Evolutionary conservation across 2,797 vertebrate genomes (phyloP).

Genomic region (Eospalax fontanierii): DNA sequence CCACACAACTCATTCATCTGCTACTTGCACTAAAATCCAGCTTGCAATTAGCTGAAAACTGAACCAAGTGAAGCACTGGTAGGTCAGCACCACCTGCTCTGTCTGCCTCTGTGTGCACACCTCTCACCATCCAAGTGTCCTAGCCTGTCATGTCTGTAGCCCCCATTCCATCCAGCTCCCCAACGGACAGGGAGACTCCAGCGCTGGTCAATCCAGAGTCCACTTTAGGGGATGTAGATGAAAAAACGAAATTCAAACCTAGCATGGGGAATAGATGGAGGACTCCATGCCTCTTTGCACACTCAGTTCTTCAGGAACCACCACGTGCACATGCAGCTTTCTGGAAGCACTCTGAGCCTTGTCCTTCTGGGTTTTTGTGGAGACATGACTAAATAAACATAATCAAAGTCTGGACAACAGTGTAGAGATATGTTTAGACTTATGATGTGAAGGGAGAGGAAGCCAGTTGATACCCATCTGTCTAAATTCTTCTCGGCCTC

Average conservation of each 20-base stretch:
- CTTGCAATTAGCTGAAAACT: not conserved
- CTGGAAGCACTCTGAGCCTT: no score
- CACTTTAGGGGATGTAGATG: not conserved
- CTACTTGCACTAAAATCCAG: not conserved
- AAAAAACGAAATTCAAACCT: not conserved
- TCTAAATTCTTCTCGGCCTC: no score
- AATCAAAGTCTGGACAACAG: no score
- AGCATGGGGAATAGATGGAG: no score
- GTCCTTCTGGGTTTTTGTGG: no score
- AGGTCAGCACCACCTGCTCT: accelerated
- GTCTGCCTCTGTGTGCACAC: accelerated
- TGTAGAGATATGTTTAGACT: no score
- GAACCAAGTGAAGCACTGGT: not conserved
- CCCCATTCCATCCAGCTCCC: not conserved
- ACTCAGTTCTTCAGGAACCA: no score
- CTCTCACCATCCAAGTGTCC: not conserved
- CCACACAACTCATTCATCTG: not conserved
- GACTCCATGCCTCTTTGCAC: no score
- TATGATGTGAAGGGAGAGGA: no score
- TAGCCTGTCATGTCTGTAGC: not conserved
- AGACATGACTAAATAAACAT: no score
- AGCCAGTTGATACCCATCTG: no score
- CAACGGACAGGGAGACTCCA: not conserved
- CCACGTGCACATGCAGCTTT: no score
- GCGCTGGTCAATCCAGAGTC: not conserved